phyloP scores from a whole-genome alignment of 1,140 invertebrate genomes.

The Euschistus heros region DNA sequence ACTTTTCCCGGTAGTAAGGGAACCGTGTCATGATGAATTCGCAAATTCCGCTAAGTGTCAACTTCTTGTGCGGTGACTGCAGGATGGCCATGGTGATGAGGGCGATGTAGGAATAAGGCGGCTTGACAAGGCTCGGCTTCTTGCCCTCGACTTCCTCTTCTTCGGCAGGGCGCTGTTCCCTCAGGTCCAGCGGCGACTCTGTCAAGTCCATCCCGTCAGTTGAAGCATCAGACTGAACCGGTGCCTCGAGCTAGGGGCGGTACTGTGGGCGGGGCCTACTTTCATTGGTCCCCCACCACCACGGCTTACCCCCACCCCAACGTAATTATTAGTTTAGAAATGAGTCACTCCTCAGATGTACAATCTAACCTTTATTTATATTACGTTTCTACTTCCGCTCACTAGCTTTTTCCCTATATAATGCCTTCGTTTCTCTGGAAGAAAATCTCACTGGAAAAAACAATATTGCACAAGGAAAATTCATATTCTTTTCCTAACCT shows the following conservation, averaged over 20 bases:
- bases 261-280: neutral
- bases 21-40: conserved; percentile 99
- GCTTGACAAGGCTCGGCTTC: conserved; percentile 53
- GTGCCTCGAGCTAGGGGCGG: neutral
- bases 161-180: conserved; percentile 4
- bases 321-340: neutral
- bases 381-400: neutral
- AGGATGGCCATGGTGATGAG: conserved; percentile 96
- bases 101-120: conserved; percentile 95
- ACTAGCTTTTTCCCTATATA: too few species aligned
- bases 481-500: too few species aligned
- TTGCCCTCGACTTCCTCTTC: conserved; percentile 24
- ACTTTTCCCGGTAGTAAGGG: conserved; percentile 90
- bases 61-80: conserved; percentile 91
- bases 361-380: conserved; percentile 10
- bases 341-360: conserved; percentile 5
- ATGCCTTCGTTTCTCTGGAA: too few species aligned
- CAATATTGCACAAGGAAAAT: too few species aligned
- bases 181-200: conserved; percentile 15
- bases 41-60: conserved; percentile 94
- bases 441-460: too few species aligned
- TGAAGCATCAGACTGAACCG: neutral
- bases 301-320: conserved; percentile 6
- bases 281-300: conserved; percentile 8
- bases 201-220: neutral